Evolutionary conservation across 2,797 vertebrate species (phyloP).

Genomic region (Eidolon dupreanum): DNA sequence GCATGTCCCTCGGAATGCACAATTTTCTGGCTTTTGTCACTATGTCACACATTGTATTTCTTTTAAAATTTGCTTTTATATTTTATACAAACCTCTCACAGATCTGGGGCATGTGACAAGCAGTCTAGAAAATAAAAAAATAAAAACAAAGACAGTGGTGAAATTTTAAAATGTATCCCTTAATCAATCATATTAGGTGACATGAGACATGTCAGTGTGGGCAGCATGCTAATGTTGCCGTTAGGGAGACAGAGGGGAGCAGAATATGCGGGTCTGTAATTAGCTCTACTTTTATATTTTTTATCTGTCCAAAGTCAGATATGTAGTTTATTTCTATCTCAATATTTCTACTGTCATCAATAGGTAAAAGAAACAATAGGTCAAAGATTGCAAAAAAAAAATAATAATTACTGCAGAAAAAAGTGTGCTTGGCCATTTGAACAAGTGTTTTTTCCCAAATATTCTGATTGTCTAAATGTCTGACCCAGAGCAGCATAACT

Average conservation of each 20-base stretch:
- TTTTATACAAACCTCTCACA: constrained; percentile 45
- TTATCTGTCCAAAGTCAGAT: not conserved
- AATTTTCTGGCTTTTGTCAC: constrained; percentile 76
- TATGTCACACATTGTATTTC: constrained; percentile 57
- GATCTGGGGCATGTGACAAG: constrained; percentile 47
- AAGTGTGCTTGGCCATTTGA: not conserved
- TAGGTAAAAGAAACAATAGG: not conserved
- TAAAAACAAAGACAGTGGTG: constrained; percentile 46
- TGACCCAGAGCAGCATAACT: not conserved
- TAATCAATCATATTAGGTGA: constrained; percentile 55
- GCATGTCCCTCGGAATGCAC: not conserved
- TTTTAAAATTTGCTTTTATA: constrained; percentile 58
- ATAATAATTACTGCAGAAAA: not conserved
- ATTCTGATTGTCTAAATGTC: not conserved
- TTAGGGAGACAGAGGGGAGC: not conserved
- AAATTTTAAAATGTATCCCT: constrained; percentile 49
- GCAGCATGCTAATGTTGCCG: not conserved
- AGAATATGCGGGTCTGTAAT: not conserved
- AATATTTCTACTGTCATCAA: not conserved
- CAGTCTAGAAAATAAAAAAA: constrained; percentile 53
- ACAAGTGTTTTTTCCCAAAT: not conserved
- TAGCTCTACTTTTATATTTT: not conserved
- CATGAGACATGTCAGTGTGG: not conserved
- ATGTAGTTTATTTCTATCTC: not conserved
- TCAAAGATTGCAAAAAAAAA: not conserved